A percentile compares a stretch with the other conserved stretches of the same genome.
Conservation (phyloP, 2,797 vertebrate species). For the Myripristis jacobus region DNA sequence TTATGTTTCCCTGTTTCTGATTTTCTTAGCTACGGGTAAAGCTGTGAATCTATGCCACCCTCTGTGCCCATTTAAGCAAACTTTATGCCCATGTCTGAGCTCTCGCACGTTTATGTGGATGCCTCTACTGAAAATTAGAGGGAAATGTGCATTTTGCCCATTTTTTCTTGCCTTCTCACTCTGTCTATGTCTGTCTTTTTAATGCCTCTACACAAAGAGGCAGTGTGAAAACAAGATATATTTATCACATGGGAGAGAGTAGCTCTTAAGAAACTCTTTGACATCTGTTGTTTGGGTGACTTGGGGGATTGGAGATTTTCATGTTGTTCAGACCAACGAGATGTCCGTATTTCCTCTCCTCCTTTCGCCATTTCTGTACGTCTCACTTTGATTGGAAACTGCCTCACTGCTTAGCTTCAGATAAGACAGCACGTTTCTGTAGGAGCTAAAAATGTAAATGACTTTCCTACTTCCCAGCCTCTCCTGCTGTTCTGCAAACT, state of each 20-base stretch:
- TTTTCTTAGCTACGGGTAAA: slow-evolving; percentile 10
- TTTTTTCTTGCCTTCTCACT: slow-evolving; percentile 16
- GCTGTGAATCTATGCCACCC: neutral
- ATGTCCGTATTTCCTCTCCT: slow-evolving; percentile 56
- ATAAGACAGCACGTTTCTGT: slow-evolving; percentile 38
- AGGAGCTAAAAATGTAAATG: slow-evolving; percentile 46
- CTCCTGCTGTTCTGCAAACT: slow-evolving; percentile 21
- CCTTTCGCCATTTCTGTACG: slow-evolving; percentile 36
- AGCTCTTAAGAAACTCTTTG: slow-evolving; percentile 58
- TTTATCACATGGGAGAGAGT: slow-evolving; percentile 48
- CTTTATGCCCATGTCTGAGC: neutral
- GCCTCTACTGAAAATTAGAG: neutral
- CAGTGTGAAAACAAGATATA: slow-evolving; percentile 55
- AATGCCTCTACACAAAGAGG: slow-evolving; percentile 36
- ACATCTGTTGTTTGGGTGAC: slow-evolving; percentile 72
- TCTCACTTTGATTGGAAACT: slow-evolving; percentile 55
- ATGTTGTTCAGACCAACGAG: slow-evolving; percentile 58
- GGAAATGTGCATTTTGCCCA: slow-evolving; percentile 1
- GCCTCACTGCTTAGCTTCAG: slow-evolving; percentile 28
- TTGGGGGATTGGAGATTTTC: slow-evolving; percentile 50
- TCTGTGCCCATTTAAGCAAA: neutral
- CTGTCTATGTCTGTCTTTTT: slow-evolving; percentile 16
- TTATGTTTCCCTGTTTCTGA: slow-evolving; percentile 7
- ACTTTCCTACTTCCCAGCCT: slow-evolving; percentile 32
- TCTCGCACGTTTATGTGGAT: slow-evolving; percentile 8